A percentile compares a stretch with the other conserved stretches of the same genome.
Evolutionary conservation across 2,888 invertebrate genomes (phyloP).

Genomic region (Chloroclystis v-ata): DNA sequence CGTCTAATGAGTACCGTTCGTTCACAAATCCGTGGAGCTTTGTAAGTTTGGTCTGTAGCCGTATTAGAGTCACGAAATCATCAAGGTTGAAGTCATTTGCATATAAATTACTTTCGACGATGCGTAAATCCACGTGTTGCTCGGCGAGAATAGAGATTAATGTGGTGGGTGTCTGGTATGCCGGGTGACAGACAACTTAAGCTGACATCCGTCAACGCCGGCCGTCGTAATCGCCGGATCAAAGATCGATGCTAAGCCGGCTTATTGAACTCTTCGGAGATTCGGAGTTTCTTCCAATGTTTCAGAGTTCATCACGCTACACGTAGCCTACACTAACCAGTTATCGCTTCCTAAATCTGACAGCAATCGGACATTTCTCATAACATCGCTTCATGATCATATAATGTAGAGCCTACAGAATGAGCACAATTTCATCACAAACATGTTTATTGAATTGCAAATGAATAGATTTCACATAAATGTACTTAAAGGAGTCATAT

Average conservation of each 20-base stretch:
- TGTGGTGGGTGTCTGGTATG: slow-evolving; percentile 65
- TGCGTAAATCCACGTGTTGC: slow-evolving; percentile 76
- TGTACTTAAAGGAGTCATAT: slow-evolving; percentile 34
- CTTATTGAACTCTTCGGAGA: slow-evolving; percentile 71
- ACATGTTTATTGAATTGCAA: slow-evolving; percentile 35
- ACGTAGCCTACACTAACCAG: slow-evolving; percentile 46
- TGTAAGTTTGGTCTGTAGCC: slow-evolving; percentile 48
- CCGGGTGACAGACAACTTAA: slow-evolving; percentile 73
- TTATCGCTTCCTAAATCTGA: slow-evolving; percentile 62
- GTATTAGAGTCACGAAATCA: slow-evolving; percentile 69
- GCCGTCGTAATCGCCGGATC: slow-evolving; percentile 68
- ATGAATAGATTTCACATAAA: slow-evolving; percentile 22
- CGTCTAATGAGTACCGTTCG: slow-evolving; percentile 45
- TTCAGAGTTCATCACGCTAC: slow-evolving; percentile 22
- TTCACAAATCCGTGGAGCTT: slow-evolving; percentile 46
- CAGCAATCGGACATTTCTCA: slow-evolving; percentile 53
- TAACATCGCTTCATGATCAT: slow-evolving; percentile 27
- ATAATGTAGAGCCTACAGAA: background rate
- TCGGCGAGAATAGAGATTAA: slow-evolving; percentile 72
- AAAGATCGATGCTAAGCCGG: slow-evolving; percentile 74
- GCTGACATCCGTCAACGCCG: slow-evolving; percentile 77
- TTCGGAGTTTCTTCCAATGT: slow-evolving; percentile 50
- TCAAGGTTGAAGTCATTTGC: slow-evolving; percentile 73
- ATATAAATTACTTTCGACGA: slow-evolving; percentile 76
- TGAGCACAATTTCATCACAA: slow-evolving; percentile 38